Conservation (phyloP, 2,797 vertebrate species). For the Acanthornis magna region DNA sequence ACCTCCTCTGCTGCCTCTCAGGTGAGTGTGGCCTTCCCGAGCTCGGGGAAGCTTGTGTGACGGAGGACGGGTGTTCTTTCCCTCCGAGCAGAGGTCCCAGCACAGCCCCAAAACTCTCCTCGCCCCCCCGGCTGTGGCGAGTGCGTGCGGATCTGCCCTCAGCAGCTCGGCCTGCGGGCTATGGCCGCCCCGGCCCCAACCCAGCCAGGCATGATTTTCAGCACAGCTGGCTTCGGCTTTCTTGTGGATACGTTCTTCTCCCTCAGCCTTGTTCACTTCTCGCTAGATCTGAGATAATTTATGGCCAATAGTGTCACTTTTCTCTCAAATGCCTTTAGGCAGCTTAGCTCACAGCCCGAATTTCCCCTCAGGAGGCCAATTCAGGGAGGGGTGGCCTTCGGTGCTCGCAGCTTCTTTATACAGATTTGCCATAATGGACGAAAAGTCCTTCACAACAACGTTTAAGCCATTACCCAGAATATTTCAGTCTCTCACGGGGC, state of each 20-base stretch:
- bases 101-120: not conserved
- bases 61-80: fast-evolving
- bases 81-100: fast-evolving
- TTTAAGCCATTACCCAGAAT: not conserved
- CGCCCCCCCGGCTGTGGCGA: fast-evolving
- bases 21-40: fast-evolving
- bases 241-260: not conserved
- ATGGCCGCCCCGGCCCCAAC: fast-evolving
- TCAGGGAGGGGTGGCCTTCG: too few relatives aligned
- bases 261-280: not conserved
- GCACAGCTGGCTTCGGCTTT: not conserved
- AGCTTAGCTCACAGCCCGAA: not conserved
- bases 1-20: not conserved
- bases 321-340: too few relatives aligned
- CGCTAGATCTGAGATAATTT: not conserved
- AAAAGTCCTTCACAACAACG: not conserved
- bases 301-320: not conserved
- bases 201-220: not conserved
- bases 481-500: not conserved
- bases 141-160: not conserved
- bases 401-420: not conserved
- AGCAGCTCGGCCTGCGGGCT: not conserved
- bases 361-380: not conserved
- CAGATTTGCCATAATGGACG: not conserved
- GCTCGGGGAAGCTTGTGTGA: too few relatives aligned